Evolutionary conservation across 92 coral and sea anemone species (phyloP).

Genomic region (Porites lobata): DNA sequence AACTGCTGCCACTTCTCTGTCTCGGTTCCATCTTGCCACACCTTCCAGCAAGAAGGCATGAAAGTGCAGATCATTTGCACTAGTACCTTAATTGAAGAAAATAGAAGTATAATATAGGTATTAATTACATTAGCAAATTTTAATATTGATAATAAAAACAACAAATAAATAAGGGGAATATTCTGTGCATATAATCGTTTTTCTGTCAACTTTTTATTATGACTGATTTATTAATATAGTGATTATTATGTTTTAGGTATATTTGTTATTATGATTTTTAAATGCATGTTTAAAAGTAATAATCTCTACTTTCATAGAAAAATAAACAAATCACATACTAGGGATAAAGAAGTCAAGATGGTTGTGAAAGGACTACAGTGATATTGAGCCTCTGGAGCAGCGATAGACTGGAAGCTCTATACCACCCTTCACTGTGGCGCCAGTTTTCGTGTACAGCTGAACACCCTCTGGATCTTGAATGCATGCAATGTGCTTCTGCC

Average conservation of each 20-base stretch:
- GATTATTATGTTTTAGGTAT: background rate
- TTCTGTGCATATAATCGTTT: background rate
- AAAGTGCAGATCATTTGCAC: constrained; percentile 74
- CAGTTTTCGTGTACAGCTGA: constrained; percentile 65
- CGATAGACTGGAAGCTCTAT: constrained; percentile 48
- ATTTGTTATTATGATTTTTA: background rate
- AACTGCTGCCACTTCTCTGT: constrained; percentile 40
- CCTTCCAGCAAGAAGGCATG: constrained; percentile 81
- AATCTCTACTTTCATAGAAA: no score
- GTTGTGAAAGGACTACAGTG: constrained; percentile 76
- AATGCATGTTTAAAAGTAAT: no score
- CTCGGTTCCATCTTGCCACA: constrained; percentile 59
- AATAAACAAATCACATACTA: constrained; percentile 1
- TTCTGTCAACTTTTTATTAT: background rate
- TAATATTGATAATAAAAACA: no score
- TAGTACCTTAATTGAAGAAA: constrained; percentile 45
- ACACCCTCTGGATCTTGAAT: constrained; percentile 78
- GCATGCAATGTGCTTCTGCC: constrained; percentile 60
- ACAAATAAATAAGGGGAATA: no score
- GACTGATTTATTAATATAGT: background rate
- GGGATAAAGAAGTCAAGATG: constrained; percentile 45
- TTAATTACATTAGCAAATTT: no score
- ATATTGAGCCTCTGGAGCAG: constrained; percentile 75
- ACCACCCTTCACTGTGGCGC: constrained; percentile 55
- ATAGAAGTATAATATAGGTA: background rate